Evolutionary conservation across 2,888 invertebrate genomes (phyloP).

Genomic region (Vandiemenella viatica): DNA sequence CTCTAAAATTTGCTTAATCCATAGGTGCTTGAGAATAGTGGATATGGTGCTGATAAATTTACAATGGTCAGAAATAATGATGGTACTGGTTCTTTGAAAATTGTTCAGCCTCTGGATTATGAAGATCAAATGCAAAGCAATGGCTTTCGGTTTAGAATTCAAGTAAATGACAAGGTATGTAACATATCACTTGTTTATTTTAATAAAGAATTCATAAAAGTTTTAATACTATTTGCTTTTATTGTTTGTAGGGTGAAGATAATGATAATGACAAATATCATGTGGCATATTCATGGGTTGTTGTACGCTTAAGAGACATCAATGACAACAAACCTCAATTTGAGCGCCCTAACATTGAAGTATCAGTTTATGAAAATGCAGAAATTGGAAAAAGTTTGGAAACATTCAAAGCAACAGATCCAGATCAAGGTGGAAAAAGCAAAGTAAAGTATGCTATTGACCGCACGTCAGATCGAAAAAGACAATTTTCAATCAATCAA

Average conservation of each 20-base stretch:
- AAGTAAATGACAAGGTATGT: constrained; percentile 68
- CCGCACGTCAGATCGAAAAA: constrained; percentile 33
- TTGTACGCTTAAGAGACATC: constrained; percentile 81
- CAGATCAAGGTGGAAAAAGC: constrained; percentile 87
- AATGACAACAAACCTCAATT: constrained; percentile 96
- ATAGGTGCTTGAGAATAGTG: constrained; percentile 75
- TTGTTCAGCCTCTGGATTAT: constrained; percentile 88
- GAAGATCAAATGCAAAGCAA: constrained; percentile 89
- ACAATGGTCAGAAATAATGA: constrained; percentile 94
- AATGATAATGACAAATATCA: constrained; percentile 95
- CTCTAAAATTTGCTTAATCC: neutral
- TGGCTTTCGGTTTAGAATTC: constrained; percentile 87
- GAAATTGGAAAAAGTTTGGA: constrained; percentile 80
- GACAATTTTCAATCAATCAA: constrained; percentile 36
- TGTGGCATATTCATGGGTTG: constrained; percentile 90
- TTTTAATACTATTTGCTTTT: constrained; percentile 3
- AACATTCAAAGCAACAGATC: constrained; percentile 89
- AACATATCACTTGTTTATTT: neutral
- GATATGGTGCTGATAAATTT: constrained; percentile 90
- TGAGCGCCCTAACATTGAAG: constrained; percentile 84
- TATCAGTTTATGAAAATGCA: constrained; percentile 81
- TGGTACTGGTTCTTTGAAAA: constrained; percentile 86
- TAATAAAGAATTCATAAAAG: neutral
- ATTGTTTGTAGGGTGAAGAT: constrained; percentile 53
- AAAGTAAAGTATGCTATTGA: constrained; percentile 40